Percentiles rank a stretch among this genome's conserved stretches.
Conservation (phyloP, 2,888 invertebrate species). For the Drosophila paramelanica region DNA sequence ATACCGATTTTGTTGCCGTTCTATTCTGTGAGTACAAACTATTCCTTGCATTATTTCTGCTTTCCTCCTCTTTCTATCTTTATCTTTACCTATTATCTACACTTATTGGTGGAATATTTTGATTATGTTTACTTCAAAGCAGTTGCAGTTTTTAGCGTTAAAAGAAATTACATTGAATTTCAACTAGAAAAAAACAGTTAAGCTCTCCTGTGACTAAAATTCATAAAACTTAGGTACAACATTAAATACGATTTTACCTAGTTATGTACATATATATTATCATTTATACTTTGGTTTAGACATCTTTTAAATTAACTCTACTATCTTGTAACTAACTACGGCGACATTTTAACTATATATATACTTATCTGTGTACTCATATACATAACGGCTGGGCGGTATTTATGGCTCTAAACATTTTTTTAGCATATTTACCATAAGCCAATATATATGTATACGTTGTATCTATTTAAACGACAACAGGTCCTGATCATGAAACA, state of each 20-base stretch:
- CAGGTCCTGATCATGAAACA: slow-evolving; percentile 85
- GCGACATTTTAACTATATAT: slow-evolving; percentile 50
- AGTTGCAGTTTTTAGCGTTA: slow-evolving; percentile 84
- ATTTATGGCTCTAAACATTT: slow-evolving; percentile 37
- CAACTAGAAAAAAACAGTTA: slow-evolving; percentile 38
- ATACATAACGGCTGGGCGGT: slow-evolving; percentile 38
- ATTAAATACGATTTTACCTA: slow-evolving; percentile 35
- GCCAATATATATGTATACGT: slow-evolving; percentile 62
- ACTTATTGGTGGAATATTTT: slow-evolving; percentile 46
- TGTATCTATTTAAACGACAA: slow-evolving; percentile 79
- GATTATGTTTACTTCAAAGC: slow-evolving; percentile 76
- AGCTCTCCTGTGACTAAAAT: slow-evolving; percentile 78
- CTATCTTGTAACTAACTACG: slow-evolving; percentile 80
- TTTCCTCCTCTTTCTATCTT: slow-evolving; percentile 30
- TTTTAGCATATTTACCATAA: slow-evolving; percentile 53
- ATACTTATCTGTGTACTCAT: slow-evolving; percentile 7
- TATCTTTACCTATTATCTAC: slow-evolving; percentile 42
- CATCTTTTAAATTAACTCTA: slow-evolving; percentile 49
- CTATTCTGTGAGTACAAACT: slow-evolving; percentile 94
- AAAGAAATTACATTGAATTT: slow-evolving; percentile 18
- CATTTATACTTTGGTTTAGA: slow-evolving; percentile 19
- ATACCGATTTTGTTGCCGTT: slow-evolving; percentile 96
- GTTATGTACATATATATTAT: slow-evolving; percentile 42
- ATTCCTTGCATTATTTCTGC: slow-evolving; percentile 5
- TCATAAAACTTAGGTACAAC: slow-evolving; percentile 72